Conservation (phyloP, 2,888 invertebrate species). For the Alsophila aescularia region DNA sequence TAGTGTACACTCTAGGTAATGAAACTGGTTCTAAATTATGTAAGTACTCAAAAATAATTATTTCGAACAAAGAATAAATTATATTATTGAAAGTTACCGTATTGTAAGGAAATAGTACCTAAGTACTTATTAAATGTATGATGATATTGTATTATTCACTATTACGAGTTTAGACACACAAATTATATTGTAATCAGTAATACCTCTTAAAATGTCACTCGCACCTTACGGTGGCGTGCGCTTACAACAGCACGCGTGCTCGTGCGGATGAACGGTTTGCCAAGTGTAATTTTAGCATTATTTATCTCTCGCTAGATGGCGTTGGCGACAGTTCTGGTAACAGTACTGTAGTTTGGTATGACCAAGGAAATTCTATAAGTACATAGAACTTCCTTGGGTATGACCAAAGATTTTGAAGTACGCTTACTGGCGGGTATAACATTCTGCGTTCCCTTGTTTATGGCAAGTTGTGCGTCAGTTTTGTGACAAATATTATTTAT, state of each 20-base stretch:
- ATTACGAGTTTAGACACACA: neutral
- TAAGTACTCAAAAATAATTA: conserved; percentile 14
- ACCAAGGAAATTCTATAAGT: no score
- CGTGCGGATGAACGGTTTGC: no score
- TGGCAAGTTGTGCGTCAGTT: no score
- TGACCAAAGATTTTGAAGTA: no score
- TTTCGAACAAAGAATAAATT: conserved; percentile 16
- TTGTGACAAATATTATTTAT: no score
- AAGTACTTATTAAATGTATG: neutral
- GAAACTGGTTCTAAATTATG: conserved; percentile 29
- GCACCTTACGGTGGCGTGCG: neutral
- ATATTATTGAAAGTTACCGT: conserved; percentile 11
- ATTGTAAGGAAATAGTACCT: conserved; percentile 9
- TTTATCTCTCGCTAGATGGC: no score
- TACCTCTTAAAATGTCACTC: neutral
- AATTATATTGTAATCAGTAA: neutral
- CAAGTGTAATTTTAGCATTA: no score
- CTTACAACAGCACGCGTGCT: neutral
- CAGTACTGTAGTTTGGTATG: no score
- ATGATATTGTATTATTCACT: conserved; percentile 7
- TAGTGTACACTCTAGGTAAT: conserved; percentile 21
- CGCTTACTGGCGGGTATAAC: no score
- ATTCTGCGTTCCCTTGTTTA: no score
- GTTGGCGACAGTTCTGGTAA: no score
- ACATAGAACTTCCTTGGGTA: no score